Conservation (phyloP, 2,113 vertebrate genomes). For the Burhinus oedicnemus region DNA sequence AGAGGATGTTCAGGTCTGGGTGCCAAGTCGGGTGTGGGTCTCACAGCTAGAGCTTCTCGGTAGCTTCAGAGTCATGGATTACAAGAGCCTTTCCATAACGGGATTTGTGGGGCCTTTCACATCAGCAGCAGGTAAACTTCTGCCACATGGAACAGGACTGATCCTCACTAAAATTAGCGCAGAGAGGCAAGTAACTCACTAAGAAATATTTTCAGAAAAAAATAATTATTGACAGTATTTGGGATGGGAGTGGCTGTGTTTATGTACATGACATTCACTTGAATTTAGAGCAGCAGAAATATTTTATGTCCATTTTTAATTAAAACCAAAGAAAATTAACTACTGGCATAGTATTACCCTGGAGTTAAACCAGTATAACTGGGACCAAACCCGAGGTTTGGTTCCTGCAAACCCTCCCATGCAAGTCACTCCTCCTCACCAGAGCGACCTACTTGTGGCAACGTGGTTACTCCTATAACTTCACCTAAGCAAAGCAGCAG, state of each 20-base stretch:
- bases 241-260: not conserved
- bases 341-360: not conserved
- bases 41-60: not conserved
- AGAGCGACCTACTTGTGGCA: not conserved
- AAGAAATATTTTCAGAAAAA: not conserved
- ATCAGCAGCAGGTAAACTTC: not conserved
- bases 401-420: not conserved
- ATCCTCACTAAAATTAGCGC: not conserved
- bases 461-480: not conserved
- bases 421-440: not conserved
- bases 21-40: not conserved
- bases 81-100: not conserved
- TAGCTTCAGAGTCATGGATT: not conserved
- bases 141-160: not conserved
- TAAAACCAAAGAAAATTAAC: not conserved
- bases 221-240: not conserved
- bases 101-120: not conserved
- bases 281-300: not conserved
- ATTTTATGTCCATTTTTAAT: not conserved
- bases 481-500: not conserved
- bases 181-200: not conserved
- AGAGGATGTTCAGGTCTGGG: not conserved
- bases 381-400: not conserved
- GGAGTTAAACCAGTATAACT: not conserved
- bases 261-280: not conserved